These are phyloP conservation scores for Lepilemur ruficaudatus DNA, from an alignment of 2,797 vertebrate species.

Conservation along the genomic window DNA sequence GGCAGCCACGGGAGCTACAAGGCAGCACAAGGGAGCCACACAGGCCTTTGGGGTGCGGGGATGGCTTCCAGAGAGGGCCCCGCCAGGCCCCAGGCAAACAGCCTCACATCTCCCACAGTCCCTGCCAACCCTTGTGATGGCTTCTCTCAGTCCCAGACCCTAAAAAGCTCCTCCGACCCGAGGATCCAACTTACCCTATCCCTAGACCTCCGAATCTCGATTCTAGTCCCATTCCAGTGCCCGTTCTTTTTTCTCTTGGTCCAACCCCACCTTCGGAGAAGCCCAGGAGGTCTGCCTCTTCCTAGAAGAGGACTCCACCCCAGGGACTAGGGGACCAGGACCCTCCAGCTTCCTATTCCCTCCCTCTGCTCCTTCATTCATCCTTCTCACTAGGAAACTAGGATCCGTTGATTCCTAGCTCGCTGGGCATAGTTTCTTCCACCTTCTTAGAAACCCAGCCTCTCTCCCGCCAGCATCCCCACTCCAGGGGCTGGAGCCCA, in stretches of 20 bases:
- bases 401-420: not conserved
- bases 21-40: constrained; percentile 42
- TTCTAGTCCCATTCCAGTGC: not conserved
- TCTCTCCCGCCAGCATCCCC: not conserved
- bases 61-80: not conserved
- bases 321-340: not conserved
- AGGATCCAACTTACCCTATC: not conserved
- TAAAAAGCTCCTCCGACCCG: not conserved
- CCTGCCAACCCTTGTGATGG: not conserved
- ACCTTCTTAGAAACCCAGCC: not conserved
- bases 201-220: too few relatives aligned
- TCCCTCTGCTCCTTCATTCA: not conserved
- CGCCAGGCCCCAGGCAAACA: not conserved
- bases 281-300: not conserved
- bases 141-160: not conserved
- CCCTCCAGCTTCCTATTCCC: not conserved
- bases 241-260: not conserved
- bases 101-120: not conserved
- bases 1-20: constrained; percentile 25
- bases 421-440: not conserved
- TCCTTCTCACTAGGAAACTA: not conserved
- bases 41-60: not conserved
- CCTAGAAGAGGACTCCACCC: not conserved
- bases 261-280: not conserved
- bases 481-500: not conserved